Evolutionary conservation across 2,113 vertebrate genomes (phyloP).

Genomic region (Mirounga angustirostris): DNA sequence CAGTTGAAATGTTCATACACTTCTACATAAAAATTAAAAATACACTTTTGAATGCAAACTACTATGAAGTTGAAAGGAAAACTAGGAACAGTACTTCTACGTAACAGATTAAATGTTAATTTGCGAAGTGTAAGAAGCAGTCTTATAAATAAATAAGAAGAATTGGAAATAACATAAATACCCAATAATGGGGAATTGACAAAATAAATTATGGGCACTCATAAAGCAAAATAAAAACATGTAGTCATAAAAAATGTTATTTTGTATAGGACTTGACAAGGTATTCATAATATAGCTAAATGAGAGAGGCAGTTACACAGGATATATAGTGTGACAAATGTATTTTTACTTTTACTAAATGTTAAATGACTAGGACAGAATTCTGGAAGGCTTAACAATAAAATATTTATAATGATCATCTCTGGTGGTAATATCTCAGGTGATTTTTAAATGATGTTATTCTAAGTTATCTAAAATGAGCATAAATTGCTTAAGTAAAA

Average conservation of each 20-base stretch:
- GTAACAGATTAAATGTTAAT: neutral
- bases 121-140: neutral
- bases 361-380: constrained; percentile 23
- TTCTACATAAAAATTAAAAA: constrained; percentile 43
- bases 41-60: neutral
- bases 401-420: neutral
- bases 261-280: neutral
- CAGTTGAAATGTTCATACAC: neutral
- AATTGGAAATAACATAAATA: constrained; percentile 11
- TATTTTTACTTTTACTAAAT: constrained; percentile 21
- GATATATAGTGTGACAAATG: neutral
- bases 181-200: neutral
- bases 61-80: neutral
- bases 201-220: neutral
- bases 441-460: constrained; percentile 21
- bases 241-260: neutral
- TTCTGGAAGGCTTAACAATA: neutral
- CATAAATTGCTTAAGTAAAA: neutral
- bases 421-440: constrained; percentile 24
- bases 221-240: constrained; percentile 29
- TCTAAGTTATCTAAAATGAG: constrained; percentile 27
- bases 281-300: constrained; percentile 7
- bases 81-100: neutral
- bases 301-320: neutral
- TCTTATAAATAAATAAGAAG: constrained; percentile 34